Conservation (phyloP, 2,797 vertebrate genomes). For the Lacerta agilis region DNA sequence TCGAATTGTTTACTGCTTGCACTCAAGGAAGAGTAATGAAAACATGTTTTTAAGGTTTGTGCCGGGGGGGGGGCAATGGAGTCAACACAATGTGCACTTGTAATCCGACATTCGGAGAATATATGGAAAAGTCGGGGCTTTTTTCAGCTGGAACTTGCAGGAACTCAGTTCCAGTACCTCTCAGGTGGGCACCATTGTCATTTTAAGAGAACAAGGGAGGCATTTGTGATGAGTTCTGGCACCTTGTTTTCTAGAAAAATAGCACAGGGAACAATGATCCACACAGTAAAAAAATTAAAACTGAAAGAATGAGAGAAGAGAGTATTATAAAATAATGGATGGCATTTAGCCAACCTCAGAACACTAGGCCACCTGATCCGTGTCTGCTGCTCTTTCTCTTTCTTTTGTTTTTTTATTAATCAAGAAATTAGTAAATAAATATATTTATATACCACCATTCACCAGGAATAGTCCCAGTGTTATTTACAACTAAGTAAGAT, state of each 20-base stretch:
- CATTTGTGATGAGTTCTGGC: too few relatives aligned
- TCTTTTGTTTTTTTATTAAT: too few relatives aligned
- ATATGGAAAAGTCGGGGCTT: not conserved
- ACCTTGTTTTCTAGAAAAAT: too few relatives aligned
- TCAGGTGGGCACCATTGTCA: too few relatives aligned
- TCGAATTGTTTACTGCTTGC: slow-evolving; percentile 11
- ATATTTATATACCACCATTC: too few relatives aligned
- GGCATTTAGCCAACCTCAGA: not conserved
- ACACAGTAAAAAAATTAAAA: not conserved
- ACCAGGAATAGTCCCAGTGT: too few relatives aligned
- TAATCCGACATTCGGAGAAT: not conserved
- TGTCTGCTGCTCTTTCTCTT: not conserved
- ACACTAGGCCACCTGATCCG: not conserved
- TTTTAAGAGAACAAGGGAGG: too few relatives aligned
- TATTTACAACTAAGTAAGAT: too few relatives aligned
- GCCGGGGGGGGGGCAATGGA: not conserved
- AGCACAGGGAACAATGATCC: not conserved
- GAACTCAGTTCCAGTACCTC: too few relatives aligned
- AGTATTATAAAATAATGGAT: not conserved
- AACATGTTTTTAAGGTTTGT: not conserved
- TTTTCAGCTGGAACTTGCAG: too few relatives aligned
- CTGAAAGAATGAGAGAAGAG: not conserved
- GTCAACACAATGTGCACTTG: not conserved
- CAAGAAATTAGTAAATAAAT: too few relatives aligned
- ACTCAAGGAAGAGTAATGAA: slow-evolving; percentile 9